phyloP scores from a whole-genome alignment of 2,888 invertebrate species.

The Zaprionus obscuricornis region DNA sequence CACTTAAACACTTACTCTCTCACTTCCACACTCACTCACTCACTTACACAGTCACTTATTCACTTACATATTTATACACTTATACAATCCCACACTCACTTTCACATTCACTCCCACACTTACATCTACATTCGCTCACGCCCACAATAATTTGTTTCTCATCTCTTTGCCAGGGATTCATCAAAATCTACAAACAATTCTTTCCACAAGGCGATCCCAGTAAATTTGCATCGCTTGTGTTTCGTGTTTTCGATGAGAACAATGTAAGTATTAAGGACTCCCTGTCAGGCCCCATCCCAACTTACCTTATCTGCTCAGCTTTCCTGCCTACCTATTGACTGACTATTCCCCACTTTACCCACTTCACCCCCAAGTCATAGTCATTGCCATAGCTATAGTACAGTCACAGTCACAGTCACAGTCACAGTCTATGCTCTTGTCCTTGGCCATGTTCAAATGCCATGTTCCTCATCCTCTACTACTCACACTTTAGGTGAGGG shows the following conservation, averaged over 20 bases:
- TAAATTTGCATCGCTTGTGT: conserved; percentile 98
- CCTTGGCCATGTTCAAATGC: neutral
- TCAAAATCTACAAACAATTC: conserved; percentile 99
- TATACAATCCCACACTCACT: conserved; percentile 1
- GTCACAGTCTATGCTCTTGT: neutral
- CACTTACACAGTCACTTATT: conserved; percentile 17
- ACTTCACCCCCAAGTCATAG: neutral
- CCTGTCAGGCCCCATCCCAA: neutral
- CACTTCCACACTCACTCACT: conserved; percentile 8
- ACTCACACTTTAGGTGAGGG: too few species aligned
- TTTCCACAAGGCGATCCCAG: conserved; percentile 99
- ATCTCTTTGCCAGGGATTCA: conserved; percentile 92
- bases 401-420: neutral
- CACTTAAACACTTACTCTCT: neutral
- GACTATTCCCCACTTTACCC: neutral
- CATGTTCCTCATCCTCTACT: too few species aligned
- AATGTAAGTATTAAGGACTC: conserved; percentile 89
- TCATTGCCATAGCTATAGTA: too few species aligned
- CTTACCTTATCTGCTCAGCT: too few species aligned
- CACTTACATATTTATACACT: conserved; percentile 5
- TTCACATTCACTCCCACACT: conserved; percentile 13
- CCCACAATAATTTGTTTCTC: conserved; percentile 43
- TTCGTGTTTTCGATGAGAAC: conserved; percentile 99
- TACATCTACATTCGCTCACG: conserved; percentile 17
- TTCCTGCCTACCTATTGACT: too few species aligned